Evolutionary conservation across 2,113 vertebrate species (phyloP).

Genomic region (Hypanus sabinus): DNA sequence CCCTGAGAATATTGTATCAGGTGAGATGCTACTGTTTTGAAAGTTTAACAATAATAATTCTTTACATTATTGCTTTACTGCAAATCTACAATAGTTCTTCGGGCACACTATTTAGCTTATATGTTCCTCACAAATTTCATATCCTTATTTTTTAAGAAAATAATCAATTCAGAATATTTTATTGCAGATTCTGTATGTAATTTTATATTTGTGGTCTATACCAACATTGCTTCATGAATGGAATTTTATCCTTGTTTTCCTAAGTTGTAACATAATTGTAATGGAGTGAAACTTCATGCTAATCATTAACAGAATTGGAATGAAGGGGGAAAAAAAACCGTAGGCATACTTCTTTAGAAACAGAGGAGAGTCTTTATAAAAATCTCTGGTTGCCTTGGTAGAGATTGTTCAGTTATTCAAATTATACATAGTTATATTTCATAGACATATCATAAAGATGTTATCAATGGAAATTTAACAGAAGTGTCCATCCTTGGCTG

Average conservation of each 20-base stretch:
- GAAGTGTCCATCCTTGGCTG: conserved; percentile 1
- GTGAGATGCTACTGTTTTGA: background rate
- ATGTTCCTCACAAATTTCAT: background rate
- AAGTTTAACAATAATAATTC: background rate
- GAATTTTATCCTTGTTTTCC: background rate
- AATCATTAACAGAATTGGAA: background rate
- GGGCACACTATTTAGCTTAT: background rate
- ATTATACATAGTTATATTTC: conserved; percentile 20
- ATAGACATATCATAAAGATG: conserved; percentile 28
- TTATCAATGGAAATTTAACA: conserved; percentile 29
- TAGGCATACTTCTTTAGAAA: conserved; percentile 5
- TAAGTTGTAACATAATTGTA: background rate
- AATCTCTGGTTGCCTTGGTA: background rate
- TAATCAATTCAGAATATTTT: background rate
- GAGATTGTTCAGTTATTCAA: background rate
- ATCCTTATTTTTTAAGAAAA: background rate
- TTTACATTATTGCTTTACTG: background rate
- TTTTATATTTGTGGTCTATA: background rate
- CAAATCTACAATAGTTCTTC: background rate
- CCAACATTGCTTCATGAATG: background rate
- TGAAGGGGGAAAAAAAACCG: conserved; percentile 10
- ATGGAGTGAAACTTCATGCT: conserved; percentile 19
- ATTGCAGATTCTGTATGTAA: background rate
- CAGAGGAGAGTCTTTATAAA: background rate
- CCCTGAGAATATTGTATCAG: background rate